These are phyloP conservation scores for Drosophila ezoana DNA, from an alignment of 2,888 invertebrate species.

Conservation along the genomic window DNA sequence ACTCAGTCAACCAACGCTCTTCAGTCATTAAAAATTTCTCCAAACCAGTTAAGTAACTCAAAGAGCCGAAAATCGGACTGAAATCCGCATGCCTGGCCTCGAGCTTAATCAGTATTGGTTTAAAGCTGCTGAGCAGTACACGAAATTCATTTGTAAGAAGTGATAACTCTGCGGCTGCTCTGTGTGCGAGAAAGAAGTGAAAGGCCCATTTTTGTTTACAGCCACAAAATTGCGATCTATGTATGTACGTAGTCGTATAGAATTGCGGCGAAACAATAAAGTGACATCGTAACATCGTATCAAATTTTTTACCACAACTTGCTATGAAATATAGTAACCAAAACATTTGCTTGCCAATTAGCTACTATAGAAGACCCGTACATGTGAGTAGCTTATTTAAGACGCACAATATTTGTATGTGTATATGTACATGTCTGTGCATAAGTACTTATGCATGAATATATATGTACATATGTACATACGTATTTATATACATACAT, in stretches of 20 bases:
- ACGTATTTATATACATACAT: conserved; percentile 1
- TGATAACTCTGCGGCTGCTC: conserved; percentile 4
- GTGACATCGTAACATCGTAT: background rate
- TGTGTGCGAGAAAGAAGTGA: conserved; percentile 32
- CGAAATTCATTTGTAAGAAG: conserved; percentile 15
- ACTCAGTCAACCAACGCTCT: conserved; percentile 50
- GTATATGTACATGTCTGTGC: background rate
- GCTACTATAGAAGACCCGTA: background rate
- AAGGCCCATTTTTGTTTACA: conserved; percentile 29
- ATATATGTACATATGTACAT: background rate
- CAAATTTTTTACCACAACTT: background rate
- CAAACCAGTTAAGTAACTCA: conserved; percentile 53
- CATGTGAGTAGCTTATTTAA: conserved; percentile 18
- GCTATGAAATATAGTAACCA: background rate
- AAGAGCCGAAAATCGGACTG: conserved; percentile 52
- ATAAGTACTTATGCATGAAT: background rate
- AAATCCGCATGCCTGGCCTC: conserved; percentile 29
- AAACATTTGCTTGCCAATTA: conserved; percentile 2
- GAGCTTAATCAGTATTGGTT: conserved; percentile 41
- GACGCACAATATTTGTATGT: background rate
- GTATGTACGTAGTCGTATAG: conserved; percentile 13
- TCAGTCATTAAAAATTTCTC: conserved; percentile 50
- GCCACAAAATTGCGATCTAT: conserved; percentile 13
- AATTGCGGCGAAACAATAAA: background rate
- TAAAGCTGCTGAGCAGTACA: conserved; percentile 22